These are phyloP conservation scores for Melanotaenia duboulayi DNA, from an alignment of 2,113 vertebrate species.

Conservation along the genomic window DNA sequence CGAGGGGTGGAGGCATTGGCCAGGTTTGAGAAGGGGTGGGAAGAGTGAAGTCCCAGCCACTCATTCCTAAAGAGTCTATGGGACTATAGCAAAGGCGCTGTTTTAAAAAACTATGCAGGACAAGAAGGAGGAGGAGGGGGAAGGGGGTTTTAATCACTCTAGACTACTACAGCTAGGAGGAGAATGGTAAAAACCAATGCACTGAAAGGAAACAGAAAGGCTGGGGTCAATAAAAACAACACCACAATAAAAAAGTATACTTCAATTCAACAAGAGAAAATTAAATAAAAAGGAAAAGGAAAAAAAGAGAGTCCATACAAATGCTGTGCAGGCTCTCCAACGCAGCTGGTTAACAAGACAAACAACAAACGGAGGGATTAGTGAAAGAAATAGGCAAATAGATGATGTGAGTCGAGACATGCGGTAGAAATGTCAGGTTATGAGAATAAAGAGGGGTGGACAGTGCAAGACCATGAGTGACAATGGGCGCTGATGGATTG, in stretches of 20 bases:
- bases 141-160: conserved; percentile 38
- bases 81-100: conserved; percentile 22
- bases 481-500: conserved; percentile 26
- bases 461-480: conserved; percentile 12
- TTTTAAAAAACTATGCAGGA: conserved; percentile 55
- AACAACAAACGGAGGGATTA: conserved; percentile 47
- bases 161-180: conserved; percentile 35
- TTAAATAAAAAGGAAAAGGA: conserved; percentile 31
- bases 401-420: conserved; percentile 76
- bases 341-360: conserved; percentile 75
- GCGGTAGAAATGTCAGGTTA: conserved; percentile 70
- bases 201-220: conserved; percentile 51
- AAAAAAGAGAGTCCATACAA: conserved; percentile 55
- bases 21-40: conserved; percentile 41
- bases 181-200: conserved; percentile 45
- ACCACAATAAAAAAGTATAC: conserved; percentile 38
- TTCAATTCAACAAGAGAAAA: conserved; percentile 27
- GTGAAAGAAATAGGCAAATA: conserved; percentile 40
- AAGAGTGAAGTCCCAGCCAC: conserved; percentile 40
- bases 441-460: conserved; percentile 50
- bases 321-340: conserved; percentile 74
- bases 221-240: conserved; percentile 34
- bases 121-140: conserved; percentile 1
- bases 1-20: conserved; percentile 22
- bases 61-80: conserved; percentile 49